Conservation (phyloP, 2,113 vertebrate genomes). For the Archocentrus centrarchus region DNA sequence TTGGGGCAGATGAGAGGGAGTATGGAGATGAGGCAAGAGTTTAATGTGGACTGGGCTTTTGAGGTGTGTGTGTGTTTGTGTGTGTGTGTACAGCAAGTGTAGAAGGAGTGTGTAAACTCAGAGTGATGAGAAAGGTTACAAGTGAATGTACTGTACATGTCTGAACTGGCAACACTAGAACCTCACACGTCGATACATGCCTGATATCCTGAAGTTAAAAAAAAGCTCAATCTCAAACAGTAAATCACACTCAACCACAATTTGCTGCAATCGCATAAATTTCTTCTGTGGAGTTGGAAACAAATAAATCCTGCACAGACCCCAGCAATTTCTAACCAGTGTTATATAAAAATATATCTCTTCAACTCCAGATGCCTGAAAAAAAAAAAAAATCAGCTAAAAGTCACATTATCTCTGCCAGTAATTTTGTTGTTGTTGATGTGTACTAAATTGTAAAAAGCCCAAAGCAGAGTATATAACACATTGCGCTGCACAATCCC, state of each 20-base stretch:
- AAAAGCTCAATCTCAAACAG: neutral
- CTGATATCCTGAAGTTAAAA: neutral
- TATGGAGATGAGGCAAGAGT: slow-evolving; percentile 49
- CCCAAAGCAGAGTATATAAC: neutral
- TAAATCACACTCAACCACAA: neutral
- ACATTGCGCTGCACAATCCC: neutral
- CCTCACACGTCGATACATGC: neutral
- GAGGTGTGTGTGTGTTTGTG: slow-evolving; percentile 5
- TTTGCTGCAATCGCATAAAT: neutral
- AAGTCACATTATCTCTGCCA: neutral
- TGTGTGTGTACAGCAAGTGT: slow-evolving; percentile 9
- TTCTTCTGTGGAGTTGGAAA: neutral
- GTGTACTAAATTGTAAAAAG: neutral
- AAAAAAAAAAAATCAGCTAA: neutral
- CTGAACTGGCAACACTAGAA: slow-evolving; percentile 4
- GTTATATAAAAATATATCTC: neutral
- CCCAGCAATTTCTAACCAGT: neutral
- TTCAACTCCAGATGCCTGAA: neutral
- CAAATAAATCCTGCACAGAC: neutral
- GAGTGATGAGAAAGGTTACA: slow-evolving; percentile 34
- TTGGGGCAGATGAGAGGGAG: slow-evolving; percentile 50
- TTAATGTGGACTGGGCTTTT: slow-evolving; percentile 33
- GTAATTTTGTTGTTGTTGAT: neutral
- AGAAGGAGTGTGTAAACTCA: slow-evolving; percentile 4
- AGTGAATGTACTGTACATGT: slow-evolving; percentile 6